Percentiles rank a stretch among this genome's conserved stretches.
These are phyloP conservation scores for Percina caprodes DNA, from an alignment of 2,113 vertebrate genomes.

Conservation along the genomic window DNA sequence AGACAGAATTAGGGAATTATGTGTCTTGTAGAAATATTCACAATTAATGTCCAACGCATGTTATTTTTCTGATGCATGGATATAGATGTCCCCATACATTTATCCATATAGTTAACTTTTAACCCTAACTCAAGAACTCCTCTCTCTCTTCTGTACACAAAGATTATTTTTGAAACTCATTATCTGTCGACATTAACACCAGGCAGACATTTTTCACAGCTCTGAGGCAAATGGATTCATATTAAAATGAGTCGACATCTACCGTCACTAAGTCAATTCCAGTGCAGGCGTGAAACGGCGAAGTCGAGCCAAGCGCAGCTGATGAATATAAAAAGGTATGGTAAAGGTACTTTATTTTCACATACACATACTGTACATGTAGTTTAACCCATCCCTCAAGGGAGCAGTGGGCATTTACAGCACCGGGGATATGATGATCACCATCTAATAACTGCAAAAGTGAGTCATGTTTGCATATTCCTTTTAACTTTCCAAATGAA, in stretches of 20 bases:
- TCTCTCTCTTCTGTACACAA: neutral
- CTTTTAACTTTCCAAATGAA: constrained; percentile 20
- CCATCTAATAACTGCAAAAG: constrained; percentile 20
- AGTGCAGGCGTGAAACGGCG: constrained; percentile 29
- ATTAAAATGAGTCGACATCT: constrained; percentile 37
- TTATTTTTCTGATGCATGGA: no score
- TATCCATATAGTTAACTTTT: no score
- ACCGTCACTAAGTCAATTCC: constrained; percentile 18
- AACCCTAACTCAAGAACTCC: neutral
- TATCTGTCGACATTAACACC: neutral
- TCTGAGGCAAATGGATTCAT: constrained; percentile 6
- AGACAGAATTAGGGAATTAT: neutral
- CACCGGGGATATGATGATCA: neutral
- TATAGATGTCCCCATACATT: no score
- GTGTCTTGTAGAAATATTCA: no score
- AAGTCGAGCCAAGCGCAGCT: neutral
- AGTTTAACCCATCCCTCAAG: no score
- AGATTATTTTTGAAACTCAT: neutral
- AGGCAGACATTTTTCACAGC: constrained; percentile 4
- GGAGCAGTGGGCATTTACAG: no score
- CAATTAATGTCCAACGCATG: no score
- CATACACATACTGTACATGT: no score
- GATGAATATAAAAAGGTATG: constrained; percentile 4
- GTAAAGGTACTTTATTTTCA: no score
- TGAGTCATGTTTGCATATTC: constrained; percentile 31